Conservation (phyloP, 2,113 vertebrate species). For the Tenrec ecaudatus region DNA sequence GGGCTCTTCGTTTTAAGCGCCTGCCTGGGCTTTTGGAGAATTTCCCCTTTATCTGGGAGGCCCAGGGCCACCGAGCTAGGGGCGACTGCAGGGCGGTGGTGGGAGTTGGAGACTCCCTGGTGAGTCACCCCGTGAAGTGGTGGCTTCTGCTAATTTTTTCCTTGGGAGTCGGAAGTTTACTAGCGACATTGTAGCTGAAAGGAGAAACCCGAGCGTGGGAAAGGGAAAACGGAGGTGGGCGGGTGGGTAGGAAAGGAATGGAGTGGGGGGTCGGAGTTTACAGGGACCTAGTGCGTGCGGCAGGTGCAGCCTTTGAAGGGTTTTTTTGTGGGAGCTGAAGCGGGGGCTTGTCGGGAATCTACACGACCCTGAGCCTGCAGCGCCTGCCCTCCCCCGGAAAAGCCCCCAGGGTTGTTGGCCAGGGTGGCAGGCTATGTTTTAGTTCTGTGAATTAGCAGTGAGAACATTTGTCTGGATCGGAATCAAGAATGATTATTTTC, state of each 20-base stretch:
- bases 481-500: slow-evolving; percentile 47
- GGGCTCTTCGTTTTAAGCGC: background rate
- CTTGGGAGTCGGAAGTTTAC: slow-evolving; percentile 11
- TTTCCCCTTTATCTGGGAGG: background rate
- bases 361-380: background rate
- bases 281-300: background rate
- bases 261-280: background rate
- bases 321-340: background rate
- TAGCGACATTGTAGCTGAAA: background rate
- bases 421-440: background rate
- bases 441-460: background rate
- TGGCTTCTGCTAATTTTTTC: slow-evolving; percentile 52
- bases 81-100: slow-evolving; percentile 32
- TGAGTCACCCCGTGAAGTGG: slow-evolving; percentile 55
- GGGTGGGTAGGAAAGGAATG: too few relatives aligned
- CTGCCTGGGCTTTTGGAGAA: background rate
- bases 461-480: background rate
- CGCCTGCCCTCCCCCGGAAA: background rate
- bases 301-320: background rate
- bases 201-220: background rate
- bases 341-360: background rate
- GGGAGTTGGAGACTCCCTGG: background rate
- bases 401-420: slow-evolving; percentile 11
- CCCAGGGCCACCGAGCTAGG: background rate
- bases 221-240: background rate